Evolutionary conservation across 2,888 invertebrate species (phyloP).

Genomic region (Disparrhopalites patrizii): DNA sequence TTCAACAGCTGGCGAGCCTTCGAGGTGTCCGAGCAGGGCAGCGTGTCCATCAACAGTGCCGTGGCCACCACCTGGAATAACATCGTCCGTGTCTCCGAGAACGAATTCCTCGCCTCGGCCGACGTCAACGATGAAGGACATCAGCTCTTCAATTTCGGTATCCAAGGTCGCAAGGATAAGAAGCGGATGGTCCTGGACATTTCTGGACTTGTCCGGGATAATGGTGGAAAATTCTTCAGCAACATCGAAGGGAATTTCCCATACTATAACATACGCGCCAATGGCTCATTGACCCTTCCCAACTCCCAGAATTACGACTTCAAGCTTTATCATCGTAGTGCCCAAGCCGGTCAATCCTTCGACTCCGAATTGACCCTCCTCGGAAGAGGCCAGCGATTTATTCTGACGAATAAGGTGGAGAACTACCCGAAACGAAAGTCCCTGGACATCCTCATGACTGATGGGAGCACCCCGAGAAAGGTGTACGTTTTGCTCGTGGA

Average conservation of each 20-base stretch:
- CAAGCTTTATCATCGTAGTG: constrained; percentile 13
- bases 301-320: constrained; percentile 8
- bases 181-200: constrained; percentile 11
- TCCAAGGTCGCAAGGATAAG: constrained; percentile 30
- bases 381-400: neutral
- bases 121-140: constrained; percentile 32
- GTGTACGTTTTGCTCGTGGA: constrained; percentile 29
- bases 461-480: constrained; percentile 31
- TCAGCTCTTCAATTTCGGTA: constrained; percentile 28
- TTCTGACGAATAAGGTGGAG: constrained; percentile 43
- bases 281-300: neutral
- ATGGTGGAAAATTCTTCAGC: constrained; percentile 20
- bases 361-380: constrained; percentile 15
- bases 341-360: constrained; percentile 19
- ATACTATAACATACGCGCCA: constrained; percentile 16
- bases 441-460: constrained; percentile 36
- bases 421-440: constrained; percentile 34
- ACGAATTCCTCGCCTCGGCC: constrained; percentile 37
- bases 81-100: constrained; percentile 35
- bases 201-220: neutral
- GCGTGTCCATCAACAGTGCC: constrained; percentile 34
- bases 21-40: constrained; percentile 36
- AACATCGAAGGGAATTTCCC: constrained; percentile 32
- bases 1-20: constrained; percentile 38
- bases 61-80: constrained; percentile 32